Conservation (phyloP, 1,140 invertebrate species). For the Choristoneura fumiferana region DNA sequence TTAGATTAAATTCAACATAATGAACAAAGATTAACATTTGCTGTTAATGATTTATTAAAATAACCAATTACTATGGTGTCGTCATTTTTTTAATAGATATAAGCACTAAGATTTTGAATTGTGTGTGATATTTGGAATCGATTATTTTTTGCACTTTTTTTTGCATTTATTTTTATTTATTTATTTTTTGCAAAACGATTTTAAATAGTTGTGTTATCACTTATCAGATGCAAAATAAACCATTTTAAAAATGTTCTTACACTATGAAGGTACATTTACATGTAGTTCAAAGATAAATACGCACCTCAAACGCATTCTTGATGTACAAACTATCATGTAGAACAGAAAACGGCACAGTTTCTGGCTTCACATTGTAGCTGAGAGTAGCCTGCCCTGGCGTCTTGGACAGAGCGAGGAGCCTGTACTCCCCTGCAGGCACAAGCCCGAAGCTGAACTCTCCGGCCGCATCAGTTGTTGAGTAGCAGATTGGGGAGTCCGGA, state of each 20-base stretch:
- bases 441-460: slow-evolving; percentile 90
- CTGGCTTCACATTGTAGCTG: slow-evolving; percentile 84
- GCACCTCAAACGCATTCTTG: slow-evolving; percentile 87
- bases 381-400: slow-evolving; percentile 55
- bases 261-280: slow-evolving; percentile 14
- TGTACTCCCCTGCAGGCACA: slow-evolving; percentile 89
- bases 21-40: too few relatives aligned
- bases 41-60: too few relatives aligned
- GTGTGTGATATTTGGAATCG: too few relatives aligned
- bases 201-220: too few relatives aligned
- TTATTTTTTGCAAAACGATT: too few relatives aligned
- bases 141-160: too few relatives aligned
- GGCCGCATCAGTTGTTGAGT: slow-evolving; percentile 84
- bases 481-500: slow-evolving; percentile 84
- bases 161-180: too few relatives aligned
- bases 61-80: too few relatives aligned
- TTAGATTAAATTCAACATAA: too few relatives aligned
- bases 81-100: too few relatives aligned
- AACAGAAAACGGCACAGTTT: slow-evolving; percentile 84
- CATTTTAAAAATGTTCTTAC: not conserved
- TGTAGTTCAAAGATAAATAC: slow-evolving; percentile 23
- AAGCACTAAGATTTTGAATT: too few relatives aligned
- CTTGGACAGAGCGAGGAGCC: slow-evolving; percentile 57
- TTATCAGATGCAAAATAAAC: too few relatives aligned
- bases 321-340: slow-evolving; percentile 86